Conservation (phyloP, 2,113 vertebrate species). For the Sterrhoptilus dennistouni region DNA sequence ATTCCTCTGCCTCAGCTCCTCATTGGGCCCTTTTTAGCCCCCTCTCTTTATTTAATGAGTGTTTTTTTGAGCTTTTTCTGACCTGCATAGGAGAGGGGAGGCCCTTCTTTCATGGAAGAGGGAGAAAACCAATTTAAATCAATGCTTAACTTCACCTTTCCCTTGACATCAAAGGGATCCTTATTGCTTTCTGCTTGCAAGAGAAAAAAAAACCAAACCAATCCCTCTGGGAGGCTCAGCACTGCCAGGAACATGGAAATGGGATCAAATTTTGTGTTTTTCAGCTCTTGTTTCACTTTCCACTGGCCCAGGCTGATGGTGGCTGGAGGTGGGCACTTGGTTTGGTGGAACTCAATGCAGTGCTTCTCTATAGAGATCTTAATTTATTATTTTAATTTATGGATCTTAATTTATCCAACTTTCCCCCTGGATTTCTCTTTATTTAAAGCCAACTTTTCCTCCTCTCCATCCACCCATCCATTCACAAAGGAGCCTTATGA, state of each 20-base stretch:
- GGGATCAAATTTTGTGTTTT: not conserved
- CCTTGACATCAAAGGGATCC: accelerated
- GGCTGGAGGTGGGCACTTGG: not conserved
- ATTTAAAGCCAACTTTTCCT: not conserved
- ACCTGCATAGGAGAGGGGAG: not conserved
- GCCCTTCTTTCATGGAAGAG: not conserved
- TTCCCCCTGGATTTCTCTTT: not conserved
- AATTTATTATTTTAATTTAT: not conserved
- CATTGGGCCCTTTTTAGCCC: not conserved
- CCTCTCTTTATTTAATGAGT: not conserved
- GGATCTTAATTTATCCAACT: not conserved
- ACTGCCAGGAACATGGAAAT: accelerated
- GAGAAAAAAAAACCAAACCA: accelerated
- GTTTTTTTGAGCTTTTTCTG: not conserved
- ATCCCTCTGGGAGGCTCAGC: accelerated
- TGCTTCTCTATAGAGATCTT: accelerated
- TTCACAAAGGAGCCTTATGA: not conserved
- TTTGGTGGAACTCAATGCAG: accelerated
- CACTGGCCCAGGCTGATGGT: not conserved
- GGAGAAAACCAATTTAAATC: not conserved
- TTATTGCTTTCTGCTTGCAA: not conserved
- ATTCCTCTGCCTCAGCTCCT: not conserved
- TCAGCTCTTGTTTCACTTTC: not conserved
- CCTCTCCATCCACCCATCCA: not conserved
- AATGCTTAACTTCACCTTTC: not conserved